These are phyloP conservation scores for Micrasema longulum DNA, from an alignment of 1,140 invertebrate genomes.

Conservation along the genomic window DNA sequence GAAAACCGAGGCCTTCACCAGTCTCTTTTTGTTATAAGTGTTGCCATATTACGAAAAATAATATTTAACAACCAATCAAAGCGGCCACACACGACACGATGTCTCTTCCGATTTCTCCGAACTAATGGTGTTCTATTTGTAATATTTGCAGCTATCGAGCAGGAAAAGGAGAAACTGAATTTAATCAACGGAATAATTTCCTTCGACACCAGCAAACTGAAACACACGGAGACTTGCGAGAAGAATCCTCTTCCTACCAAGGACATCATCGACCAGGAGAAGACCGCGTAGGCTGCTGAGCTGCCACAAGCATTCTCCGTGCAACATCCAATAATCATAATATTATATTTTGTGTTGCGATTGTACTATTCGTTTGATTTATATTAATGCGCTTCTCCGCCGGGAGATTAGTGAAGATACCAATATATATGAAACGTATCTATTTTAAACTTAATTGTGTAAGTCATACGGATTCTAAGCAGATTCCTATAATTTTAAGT, in stretches of 20 bases:
- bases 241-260: slow-evolving; percentile 91
- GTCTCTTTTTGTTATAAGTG: too few relatives aligned
- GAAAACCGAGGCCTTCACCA: too few relatives aligned
- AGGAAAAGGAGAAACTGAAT: slow-evolving; percentile 88
- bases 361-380: slow-evolving; percentile 33
- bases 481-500: slow-evolving; percentile 37
- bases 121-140: too few relatives aligned
- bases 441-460: slow-evolving; percentile 22
- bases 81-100: too few relatives aligned
- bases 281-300: slow-evolving; percentile 74
- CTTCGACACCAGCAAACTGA: slow-evolving; percentile 86
- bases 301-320: neutral
- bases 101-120: too few relatives aligned
- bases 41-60: too few relatives aligned
- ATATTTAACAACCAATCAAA: too few relatives aligned
- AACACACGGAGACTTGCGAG: slow-evolving; percentile 90
- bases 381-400: slow-evolving; percentile 44
- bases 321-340: slow-evolving; percentile 25
- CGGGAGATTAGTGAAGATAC: slow-evolving; percentile 51
- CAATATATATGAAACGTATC: slow-evolving; percentile 46
- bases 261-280: slow-evolving; percentile 81
- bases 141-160: slow-evolving; percentile 78
- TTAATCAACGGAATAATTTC: slow-evolving; percentile 90
- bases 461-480: slow-evolving; percentile 27
- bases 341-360: slow-evolving; percentile 35